A percentile compares a stretch with the other conserved stretches of the same genome.
phyloP scores from a whole-genome alignment of 2,888 invertebrate genomes.

The Eretmocerus hayati region DNA sequence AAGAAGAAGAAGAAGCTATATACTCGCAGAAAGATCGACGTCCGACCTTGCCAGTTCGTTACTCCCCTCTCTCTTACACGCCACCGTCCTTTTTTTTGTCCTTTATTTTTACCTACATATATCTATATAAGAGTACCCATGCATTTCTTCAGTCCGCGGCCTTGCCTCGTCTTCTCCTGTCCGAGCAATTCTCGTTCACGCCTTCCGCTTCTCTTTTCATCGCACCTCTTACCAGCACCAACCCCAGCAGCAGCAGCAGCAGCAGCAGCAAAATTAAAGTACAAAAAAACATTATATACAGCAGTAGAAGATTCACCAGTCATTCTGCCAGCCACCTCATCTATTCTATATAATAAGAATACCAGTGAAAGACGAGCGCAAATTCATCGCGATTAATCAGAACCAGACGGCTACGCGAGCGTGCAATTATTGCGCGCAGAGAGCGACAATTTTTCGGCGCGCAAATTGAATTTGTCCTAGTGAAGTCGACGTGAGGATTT shows the following conservation, averaged over 20 bases:
- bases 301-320: too few species aligned
- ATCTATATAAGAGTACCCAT: too few species aligned
- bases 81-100: conserved; percentile 17
- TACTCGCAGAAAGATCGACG: too few species aligned
- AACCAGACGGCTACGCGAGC: not conserved
- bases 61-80: conserved; percentile 36
- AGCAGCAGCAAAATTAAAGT: too few species aligned
- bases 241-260: not conserved
- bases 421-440: conserved; percentile 6
- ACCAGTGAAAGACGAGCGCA: not conserved
- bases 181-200: not conserved
- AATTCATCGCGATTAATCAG: conserved; percentile 20
- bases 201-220: conserved; percentile 10
- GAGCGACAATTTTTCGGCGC: not conserved
- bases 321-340: conserved; percentile 31
- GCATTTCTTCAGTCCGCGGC: not conserved
- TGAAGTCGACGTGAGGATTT: too few species aligned
- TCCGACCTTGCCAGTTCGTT: conserved; percentile 47
- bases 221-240: not conserved
- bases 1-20: too few species aligned
- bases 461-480: conserved; percentile 3
- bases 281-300: too few species aligned
- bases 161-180: not conserved
- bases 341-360: too few species aligned
- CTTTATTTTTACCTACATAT: too few species aligned